These are phyloP conservation scores for Bimastos eiseni DNA, from an alignment of 2,888 invertebrate species.

Conservation along the genomic window DNA sequence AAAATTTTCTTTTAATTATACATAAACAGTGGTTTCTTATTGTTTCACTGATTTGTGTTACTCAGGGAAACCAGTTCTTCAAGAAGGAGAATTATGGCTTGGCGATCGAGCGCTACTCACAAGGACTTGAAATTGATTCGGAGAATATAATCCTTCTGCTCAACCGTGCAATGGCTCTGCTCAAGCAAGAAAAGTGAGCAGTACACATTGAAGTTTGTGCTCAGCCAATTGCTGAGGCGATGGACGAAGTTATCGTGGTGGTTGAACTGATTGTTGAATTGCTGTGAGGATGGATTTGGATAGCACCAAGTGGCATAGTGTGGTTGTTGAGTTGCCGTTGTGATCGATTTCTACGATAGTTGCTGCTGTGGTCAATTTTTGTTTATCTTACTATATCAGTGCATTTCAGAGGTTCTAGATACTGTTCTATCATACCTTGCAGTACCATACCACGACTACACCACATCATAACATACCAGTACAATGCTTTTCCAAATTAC, in stretches of 20 bases:
- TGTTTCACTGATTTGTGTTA: background rate
- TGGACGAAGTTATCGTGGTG: background rate
- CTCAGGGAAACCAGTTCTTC: constrained; percentile 15
- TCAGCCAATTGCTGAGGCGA: background rate
- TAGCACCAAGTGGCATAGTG: background rate
- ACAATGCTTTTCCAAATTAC: background rate
- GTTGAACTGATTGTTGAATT: background rate
- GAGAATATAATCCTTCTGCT: background rate
- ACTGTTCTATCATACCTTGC: background rate
- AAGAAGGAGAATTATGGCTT: background rate
- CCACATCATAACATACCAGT: too few relatives aligned
- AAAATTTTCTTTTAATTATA: background rate
- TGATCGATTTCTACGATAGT: background rate
- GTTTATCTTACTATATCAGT: background rate
- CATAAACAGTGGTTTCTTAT: background rate
- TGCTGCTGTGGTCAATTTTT: background rate
- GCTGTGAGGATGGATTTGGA: background rate
- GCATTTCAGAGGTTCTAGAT: background rate
- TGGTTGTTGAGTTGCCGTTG: background rate
- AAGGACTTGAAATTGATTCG: background rate
- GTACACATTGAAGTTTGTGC: background rate
- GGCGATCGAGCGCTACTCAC: background rate
- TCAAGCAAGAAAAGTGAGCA: constrained; percentile 18
- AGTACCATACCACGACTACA: background rate
- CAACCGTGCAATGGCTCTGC: constrained; percentile 10